Base-by-base conservation (phyloP, 2,888 invertebrate species). In the Geophilus truncorum region DNA sequence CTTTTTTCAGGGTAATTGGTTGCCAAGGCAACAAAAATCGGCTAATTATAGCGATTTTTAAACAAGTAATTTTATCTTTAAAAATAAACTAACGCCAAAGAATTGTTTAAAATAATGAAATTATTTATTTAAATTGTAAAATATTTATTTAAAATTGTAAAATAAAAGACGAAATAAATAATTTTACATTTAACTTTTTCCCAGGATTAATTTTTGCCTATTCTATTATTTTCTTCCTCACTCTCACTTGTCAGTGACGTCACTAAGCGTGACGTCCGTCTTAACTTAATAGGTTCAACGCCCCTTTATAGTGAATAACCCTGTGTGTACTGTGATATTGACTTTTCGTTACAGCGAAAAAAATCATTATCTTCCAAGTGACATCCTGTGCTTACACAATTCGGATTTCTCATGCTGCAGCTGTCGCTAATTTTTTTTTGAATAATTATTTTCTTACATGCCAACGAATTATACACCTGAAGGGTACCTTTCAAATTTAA, bases 331-430 rank as follows among this genome's bases (percentile, higher is more conserved):
- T 70, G 25, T n/a, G 70, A 70, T 28, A 70, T 70, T 70, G 70
- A 25, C 28, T 15, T 70, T 70, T 15, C 70, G 70, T 70, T 70
- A 70, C 28, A 70, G 28, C 28, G 70, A 6, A 70, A 70, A 70
- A 70, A 70, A 70, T 70, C 70, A 70, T 70, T 70, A 70, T 28
- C 70, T 70, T 45, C 32, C 70, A 25, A 70, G 9, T 25, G 70
- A 70, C 70, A 70, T 70, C 70, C 70, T 23, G 70, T 28, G 23
- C 70, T 70, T 70, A 28, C 70, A 6, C 70, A 28, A 70, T 23
- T n/a, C 23, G n/a, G 70, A 70, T 28, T 23, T 28, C 12, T 70
- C 70, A 70, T 10, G 28, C 28, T 28, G n/a, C 70, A 70, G 25
- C 70, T 28, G 25, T 70, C 7, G 10, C 25, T 70, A 7, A 4